Percentiles rank a stretch among this genome's conserved stretches.
Evolutionary conservation across 2,113 vertebrate species (phyloP).

Genomic region (Ceuthmochares aereus): DNA sequence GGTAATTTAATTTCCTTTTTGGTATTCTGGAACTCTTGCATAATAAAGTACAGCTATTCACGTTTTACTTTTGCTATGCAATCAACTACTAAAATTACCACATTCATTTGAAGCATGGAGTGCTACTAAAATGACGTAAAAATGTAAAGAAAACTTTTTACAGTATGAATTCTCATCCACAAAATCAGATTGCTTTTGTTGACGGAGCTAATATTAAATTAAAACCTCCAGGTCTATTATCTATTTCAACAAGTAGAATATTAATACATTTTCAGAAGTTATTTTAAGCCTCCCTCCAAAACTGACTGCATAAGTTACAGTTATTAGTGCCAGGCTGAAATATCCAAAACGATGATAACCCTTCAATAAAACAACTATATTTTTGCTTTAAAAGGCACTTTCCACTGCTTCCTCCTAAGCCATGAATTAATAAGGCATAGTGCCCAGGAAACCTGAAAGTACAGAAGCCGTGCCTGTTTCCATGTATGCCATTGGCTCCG

Average conservation of each 20-base stretch:
- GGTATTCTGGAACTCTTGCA: constrained; percentile 23
- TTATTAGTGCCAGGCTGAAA: constrained; percentile 51
- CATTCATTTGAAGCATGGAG: constrained; percentile 4
- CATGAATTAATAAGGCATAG: constrained; percentile 55
- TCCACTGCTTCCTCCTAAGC: constrained; percentile 20
- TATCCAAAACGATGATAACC: constrained; percentile 44
- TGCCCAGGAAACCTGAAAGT: constrained; percentile 60
- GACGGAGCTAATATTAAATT: constrained; percentile 44
- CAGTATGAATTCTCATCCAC: constrained; percentile 9
- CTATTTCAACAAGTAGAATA: constrained; percentile 45
- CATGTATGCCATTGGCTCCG: not conserved
- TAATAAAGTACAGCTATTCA: constrained; percentile 37
- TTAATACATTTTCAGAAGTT: constrained; percentile 43
- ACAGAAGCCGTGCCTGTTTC: constrained; percentile 17
- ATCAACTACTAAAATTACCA: constrained; percentile 44
- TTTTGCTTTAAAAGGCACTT: constrained; percentile 64
- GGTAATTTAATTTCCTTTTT: constrained; percentile 52
- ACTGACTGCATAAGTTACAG: constrained; percentile 43
- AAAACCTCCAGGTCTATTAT: constrained; percentile 31
- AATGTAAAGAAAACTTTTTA: constrained; percentile 40
- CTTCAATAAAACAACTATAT: constrained; percentile 60
- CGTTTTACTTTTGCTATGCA: constrained; percentile 18
- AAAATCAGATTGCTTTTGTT: constrained; percentile 53
- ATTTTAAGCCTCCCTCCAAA: constrained; percentile 49
- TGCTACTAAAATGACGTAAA: not conserved